Conservation (phyloP, 2,888 invertebrate genomes). For the Therioaphis trifolii region DNA sequence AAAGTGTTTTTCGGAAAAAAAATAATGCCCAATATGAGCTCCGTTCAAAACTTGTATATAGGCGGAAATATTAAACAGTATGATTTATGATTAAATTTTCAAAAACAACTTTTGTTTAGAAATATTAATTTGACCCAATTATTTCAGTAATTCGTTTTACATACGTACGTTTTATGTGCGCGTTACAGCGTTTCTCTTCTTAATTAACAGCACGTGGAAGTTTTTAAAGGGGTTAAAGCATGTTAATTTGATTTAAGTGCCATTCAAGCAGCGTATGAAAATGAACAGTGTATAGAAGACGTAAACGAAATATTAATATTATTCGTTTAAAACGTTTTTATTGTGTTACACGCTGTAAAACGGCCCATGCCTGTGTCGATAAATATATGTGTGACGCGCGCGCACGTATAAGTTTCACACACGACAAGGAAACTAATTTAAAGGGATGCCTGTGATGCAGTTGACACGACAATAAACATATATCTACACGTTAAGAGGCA, state of each 20-base stretch:
- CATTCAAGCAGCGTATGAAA: not conserved
- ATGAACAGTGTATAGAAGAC: not conserved
- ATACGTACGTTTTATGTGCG: not conserved
- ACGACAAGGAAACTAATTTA: too few relatives aligned
- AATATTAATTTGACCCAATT: slow-evolving; percentile 32
- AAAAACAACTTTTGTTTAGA: not conserved
- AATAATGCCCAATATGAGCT: too few relatives aligned
- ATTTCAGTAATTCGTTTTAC: slow-evolving; percentile 32
- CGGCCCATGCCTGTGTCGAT: too few relatives aligned
- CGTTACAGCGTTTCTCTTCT: not conserved
- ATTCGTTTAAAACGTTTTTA: not conserved
- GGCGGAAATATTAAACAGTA: too few relatives aligned
- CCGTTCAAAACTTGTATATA: too few relatives aligned
- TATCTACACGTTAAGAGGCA: too few relatives aligned
- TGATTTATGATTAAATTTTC: not conserved
- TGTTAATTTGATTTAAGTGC: slow-evolving; percentile 32
- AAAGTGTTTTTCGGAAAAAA: too few relatives aligned
- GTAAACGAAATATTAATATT: not conserved
- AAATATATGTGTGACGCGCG: too few relatives aligned
- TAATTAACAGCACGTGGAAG: not conserved
- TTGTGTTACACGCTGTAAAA: too few relatives aligned
- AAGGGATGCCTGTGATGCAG: too few relatives aligned
- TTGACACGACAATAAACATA: too few relatives aligned
- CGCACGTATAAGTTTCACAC: too few relatives aligned
- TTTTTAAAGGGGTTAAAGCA: slow-evolving; percentile 5